Evolutionary conservation across 2,797 vertebrate species (phyloP), one percentile per base, ranked within the genome.

Genomic region (Saxicola maurus): DNA sequence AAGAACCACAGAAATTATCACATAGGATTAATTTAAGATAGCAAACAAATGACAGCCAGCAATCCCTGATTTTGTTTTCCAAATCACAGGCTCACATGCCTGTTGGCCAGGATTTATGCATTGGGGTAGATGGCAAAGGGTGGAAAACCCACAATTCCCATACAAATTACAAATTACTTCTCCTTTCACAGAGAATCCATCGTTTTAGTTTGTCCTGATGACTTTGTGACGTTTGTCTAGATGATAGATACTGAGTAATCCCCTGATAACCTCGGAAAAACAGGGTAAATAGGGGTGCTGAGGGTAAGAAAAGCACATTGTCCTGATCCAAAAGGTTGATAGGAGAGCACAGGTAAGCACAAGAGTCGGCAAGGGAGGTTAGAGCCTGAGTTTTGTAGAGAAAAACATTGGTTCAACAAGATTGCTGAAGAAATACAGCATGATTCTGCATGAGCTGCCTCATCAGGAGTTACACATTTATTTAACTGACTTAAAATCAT

Each of bases 271-370:
- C 92, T 73, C 49, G 19, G 48, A 13, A 10, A 62, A 43, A 5
- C 48, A 43, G 48, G 37, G 42, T 87, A 93, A 73, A 93, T 86
- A 79, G 65, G n/a, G 94, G 79, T 10, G 23, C 79, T 93, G 85
- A 84, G 60, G 89, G 82, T 65, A 89, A 74, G 73, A 82, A 75
- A 79, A 90, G 38, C 77, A 92, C 35, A 12, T 5, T 80, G 49
- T 59, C 49, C 84, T 8, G 49, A 75, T 86, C 17, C 40, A 46
- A 64, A 30, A 46, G 57, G 37, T 4, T 62, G 84, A 91, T 90
- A 93, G 2, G 24, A 76, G 60, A 59, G 40, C 46, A 40, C 16
- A 33, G 49, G 67, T 11, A 27, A 80, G 62, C 30, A 75, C 73
- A 55, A 21, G 52, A 30, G 66, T n/a, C 61, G 60, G n/a, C 23